phyloP scores from a whole-genome alignment of 2,113 vertebrate genomes.

The Notarius lentiginosus region DNA sequence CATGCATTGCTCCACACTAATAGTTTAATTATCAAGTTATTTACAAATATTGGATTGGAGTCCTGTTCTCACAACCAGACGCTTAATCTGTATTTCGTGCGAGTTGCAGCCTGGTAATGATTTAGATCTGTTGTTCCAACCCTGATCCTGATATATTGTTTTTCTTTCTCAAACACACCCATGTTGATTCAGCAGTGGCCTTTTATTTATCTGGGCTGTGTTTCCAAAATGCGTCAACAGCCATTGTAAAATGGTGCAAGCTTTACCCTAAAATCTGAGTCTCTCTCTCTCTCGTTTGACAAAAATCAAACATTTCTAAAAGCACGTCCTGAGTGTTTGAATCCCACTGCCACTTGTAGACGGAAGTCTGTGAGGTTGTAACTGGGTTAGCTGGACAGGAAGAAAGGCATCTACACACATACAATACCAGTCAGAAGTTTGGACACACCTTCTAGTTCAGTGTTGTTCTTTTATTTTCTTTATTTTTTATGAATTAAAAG shows the following conservation, averaged over 20 bases:
- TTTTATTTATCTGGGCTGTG: not conserved
- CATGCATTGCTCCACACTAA: not conserved
- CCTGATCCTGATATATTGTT: not conserved
- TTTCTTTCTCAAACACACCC: conserved; percentile 12
- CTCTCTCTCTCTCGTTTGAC: not conserved
- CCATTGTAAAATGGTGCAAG: not conserved
- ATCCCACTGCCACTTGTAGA: not conserved
- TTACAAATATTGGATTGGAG: not conserved
- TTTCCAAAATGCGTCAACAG: conserved; percentile 1
- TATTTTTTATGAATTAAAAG: too few species aligned
- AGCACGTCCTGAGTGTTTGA: too few species aligned
- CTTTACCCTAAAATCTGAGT: not conserved
- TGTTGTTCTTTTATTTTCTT: too few species aligned
- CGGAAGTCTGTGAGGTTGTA: not conserved
- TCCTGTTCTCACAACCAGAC: too few species aligned
- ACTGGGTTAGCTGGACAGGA: not conserved
- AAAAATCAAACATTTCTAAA: not conserved
- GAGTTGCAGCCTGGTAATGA: not conserved
- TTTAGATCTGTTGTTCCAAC: not conserved
- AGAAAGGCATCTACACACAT: not conserved
- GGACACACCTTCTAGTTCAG: too few species aligned
- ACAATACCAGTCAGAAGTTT: not conserved
- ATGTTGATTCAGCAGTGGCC: not conserved
- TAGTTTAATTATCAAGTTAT: not conserved
- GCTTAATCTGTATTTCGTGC: not conserved